phyloP scores from a whole-genome alignment of 2,797 vertebrate species.

The Gobionotothen gibberifrons region DNA sequence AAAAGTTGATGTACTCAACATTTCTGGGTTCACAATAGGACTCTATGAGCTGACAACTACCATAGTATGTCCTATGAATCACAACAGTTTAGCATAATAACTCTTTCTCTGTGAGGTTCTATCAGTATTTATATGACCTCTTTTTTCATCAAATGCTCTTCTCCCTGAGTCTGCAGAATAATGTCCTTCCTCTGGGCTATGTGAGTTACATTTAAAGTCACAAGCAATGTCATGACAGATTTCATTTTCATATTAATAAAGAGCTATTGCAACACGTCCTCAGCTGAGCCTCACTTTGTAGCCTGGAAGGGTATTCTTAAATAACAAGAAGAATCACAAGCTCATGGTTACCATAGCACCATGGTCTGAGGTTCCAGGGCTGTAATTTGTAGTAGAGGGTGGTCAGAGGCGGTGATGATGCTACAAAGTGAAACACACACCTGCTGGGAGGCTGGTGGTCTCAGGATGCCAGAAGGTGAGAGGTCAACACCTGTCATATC shows the following conservation, averaged over 20 bases:
- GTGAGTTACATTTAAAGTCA: conserved; percentile 65
- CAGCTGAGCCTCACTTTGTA: conserved; percentile 29
- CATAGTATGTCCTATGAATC: conserved; percentile 52
- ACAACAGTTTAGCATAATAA: conserved; percentile 63
- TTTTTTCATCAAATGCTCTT: conserved; percentile 42
- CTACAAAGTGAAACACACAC: conserved; percentile 62
- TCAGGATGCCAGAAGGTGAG: conserved; percentile 45
- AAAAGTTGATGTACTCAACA: too few species aligned
- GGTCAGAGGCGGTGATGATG: conserved; percentile 46
- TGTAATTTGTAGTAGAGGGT: conserved; percentile 60
- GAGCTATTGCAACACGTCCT: conserved; percentile 44
- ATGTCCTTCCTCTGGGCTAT: conserved; percentile 65
- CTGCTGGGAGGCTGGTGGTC: conserved; percentile 61
- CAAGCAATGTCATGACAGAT: conserved; percentile 70
- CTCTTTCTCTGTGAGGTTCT: conserved; percentile 43
- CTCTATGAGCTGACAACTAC: neutral
- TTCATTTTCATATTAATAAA: conserved; percentile 71
- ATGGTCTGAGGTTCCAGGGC: conserved; percentile 19
- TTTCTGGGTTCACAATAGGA: too few species aligned
- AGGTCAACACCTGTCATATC: conserved; percentile 49
- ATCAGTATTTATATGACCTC: conserved; percentile 61
- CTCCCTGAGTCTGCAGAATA: conserved; percentile 63
- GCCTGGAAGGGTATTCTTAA: conserved; percentile 16
- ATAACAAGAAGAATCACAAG: conserved; percentile 52
- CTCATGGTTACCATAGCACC: conserved; percentile 40